Conservation (phyloP, 2,888 invertebrate genomes). For the Drosophila putrida region DNA sequence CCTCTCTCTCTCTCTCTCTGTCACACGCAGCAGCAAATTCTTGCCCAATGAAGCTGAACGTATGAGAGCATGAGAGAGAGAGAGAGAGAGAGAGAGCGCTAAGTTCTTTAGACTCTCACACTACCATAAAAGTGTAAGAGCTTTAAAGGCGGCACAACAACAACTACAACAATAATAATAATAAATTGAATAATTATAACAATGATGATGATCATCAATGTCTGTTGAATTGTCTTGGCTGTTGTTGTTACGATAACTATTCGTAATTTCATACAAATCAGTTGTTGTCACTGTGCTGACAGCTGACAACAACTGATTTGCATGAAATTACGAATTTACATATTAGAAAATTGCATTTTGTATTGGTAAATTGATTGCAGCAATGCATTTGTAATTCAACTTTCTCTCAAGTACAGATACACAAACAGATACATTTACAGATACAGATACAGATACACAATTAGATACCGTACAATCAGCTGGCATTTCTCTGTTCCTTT, state of each 20-base stretch:
- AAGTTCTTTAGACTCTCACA: background rate
- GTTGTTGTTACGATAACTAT: too few relatives aligned
- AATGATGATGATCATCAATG: conserved; percentile 13
- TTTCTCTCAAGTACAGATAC: background rate
- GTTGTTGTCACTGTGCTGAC: too few relatives aligned
- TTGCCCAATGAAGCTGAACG: conserved; percentile 24
- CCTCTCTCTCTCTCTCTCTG: too few relatives aligned
- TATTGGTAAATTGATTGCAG: conserved; percentile 2
- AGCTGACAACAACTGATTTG: conserved; percentile 10
- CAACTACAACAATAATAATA: background rate
- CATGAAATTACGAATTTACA: background rate
- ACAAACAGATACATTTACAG: background rate
- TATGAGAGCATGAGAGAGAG: conserved; percentile 8
- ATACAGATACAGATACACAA: conserved; percentile 6
- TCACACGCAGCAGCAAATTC: conserved; percentile 8
- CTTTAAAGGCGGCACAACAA: background rate
- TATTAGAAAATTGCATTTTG: background rate
- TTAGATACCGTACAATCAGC: conserved; percentile 1
- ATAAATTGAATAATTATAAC: background rate
- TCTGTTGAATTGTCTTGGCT: conserved; percentile 3
- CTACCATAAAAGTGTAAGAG: background rate
- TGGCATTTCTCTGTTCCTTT: conserved; percentile 4
- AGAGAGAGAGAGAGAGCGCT: conserved; percentile 3
- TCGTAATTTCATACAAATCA: conserved; percentile 4
- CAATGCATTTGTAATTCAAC: background rate